A percentile compares a stretch with the other conserved stretches of the same genome.
Evolutionary conservation across 2,113 vertebrate genomes (phyloP).

Genomic region (Rhinolophus sinicus): DNA sequence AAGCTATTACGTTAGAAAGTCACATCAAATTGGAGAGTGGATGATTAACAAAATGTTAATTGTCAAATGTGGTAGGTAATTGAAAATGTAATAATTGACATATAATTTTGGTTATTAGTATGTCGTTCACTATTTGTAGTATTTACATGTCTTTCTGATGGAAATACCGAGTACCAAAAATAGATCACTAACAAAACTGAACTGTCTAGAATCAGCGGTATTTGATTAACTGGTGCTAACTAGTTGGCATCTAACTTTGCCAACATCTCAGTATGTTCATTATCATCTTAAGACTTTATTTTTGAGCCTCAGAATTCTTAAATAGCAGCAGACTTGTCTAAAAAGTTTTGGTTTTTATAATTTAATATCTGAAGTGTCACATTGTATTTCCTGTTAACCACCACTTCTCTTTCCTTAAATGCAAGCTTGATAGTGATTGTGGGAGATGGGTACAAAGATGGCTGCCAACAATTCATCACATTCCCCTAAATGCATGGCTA

Average conservation of each 20-base stretch:
- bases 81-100: constrained; percentile 80
- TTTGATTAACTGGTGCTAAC: background rate
- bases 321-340: background rate
- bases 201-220: background rate
- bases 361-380: constrained; percentile 12
- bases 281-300: background rate
- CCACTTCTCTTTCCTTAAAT: background rate
- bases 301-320: background rate
- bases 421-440: background rate
- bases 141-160: constrained; percentile 58
- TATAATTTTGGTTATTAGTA: constrained; percentile 80
- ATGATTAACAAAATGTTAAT: constrained; percentile 82
- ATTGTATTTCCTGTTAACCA: background rate
- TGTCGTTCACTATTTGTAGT: constrained; percentile 64
- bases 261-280: background rate
- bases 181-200: constrained; percentile 23
- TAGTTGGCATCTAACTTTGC: background rate
- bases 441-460: background rate
- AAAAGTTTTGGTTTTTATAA: background rate
- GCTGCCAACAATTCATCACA: background rate
- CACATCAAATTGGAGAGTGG: constrained; percentile 70
- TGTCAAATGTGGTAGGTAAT: constrained; percentile 73
- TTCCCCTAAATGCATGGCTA: background rate
- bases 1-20: constrained; percentile 78
- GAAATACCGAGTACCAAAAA: constrained; percentile 45